Conservation (phyloP, 2,797 vertebrate genomes). For the Botia almorhae region DNA sequence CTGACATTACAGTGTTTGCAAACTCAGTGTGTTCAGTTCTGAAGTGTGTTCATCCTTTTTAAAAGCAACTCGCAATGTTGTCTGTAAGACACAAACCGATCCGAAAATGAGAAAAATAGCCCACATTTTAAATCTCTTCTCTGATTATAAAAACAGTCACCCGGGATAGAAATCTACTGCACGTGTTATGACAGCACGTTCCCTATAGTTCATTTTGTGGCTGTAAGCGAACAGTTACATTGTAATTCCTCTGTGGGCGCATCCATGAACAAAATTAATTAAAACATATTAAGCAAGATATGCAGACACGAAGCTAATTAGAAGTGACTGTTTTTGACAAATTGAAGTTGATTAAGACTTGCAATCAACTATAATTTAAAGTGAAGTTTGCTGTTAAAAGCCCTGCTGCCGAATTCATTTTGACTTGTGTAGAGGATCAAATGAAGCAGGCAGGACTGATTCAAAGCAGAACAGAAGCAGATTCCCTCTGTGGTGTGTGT, state of each 20-base stretch:
- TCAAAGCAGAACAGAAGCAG: conserved; percentile 42
- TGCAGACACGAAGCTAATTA: conserved; percentile 62
- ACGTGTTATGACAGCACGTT: conserved; percentile 58
- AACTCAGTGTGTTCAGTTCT: not conserved
- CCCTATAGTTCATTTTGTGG: conserved; percentile 37
- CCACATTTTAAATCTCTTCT: not conserved
- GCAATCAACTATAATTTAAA: conserved; percentile 45
- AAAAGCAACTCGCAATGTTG: not conserved
- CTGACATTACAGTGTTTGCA: not conserved
- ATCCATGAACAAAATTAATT: conserved; percentile 63
- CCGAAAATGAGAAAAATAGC: not conserved
- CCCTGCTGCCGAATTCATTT: conserved; percentile 43
- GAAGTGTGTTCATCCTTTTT: not conserved
- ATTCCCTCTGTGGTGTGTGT: conserved; percentile 25
- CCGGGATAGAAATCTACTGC: conserved; percentile 55
- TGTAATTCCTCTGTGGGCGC: conserved; percentile 51
- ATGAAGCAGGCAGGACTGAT: conserved; percentile 39
- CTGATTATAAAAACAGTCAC: conserved; percentile 43
- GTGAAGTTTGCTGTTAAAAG: conserved; percentile 52
- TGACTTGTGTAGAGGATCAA: conserved; percentile 56
- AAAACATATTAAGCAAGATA: conserved; percentile 66
- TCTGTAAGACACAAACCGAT: not conserved
- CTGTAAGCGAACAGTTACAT: conserved; percentile 54
- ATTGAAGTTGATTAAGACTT: conserved; percentile 59
- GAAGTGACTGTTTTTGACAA: conserved; percentile 63